A percentile compares a stretch with the other conserved stretches of the same genome.
Evolutionary conservation across 2,888 invertebrate genomes (phyloP).

Genomic region (Chrysolina haemoptera): DNA sequence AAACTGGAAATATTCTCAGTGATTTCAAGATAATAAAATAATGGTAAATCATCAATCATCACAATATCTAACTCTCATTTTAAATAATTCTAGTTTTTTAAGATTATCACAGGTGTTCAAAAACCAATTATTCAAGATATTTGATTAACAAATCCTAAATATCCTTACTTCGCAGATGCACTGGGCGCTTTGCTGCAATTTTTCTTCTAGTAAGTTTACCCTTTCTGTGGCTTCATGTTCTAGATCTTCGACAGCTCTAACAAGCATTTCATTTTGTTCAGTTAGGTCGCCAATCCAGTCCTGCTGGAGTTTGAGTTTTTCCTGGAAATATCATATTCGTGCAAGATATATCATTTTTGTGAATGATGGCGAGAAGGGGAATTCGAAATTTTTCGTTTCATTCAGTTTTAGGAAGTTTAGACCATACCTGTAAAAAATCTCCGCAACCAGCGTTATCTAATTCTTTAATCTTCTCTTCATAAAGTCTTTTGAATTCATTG

Average conservation of each 20-base stretch:
- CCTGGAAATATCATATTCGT: slow-evolving; percentile 67
- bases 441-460: slow-evolving; percentile 72
- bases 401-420: not conserved
- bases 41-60: too few species aligned
- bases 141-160: slow-evolving; percentile 19
- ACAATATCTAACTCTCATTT: too few species aligned
- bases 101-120: not conserved
- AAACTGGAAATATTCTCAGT: too few species aligned
- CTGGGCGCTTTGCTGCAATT: slow-evolving; percentile 68
- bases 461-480: slow-evolving; percentile 75
- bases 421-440: slow-evolving; percentile 64
- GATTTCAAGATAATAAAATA: too few species aligned
- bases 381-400: too few species aligned
- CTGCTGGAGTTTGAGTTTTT: slow-evolving; percentile 76
- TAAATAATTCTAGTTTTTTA: not conserved
- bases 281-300: slow-evolving; percentile 79
- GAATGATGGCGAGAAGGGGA: too few species aligned
- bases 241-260: slow-evolving; percentile 78
- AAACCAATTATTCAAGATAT: not conserved
- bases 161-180: slow-evolving; percentile 67
- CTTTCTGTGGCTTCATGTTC: slow-evolving; percentile 77
- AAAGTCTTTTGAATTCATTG: slow-evolving; percentile 75
- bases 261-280: slow-evolving; percentile 79
- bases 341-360: not conserved
- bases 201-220: slow-evolving; percentile 73